Conservation (phyloP, 1,140 invertebrate genomes). For the Cyphomyrmex costatus region DNA sequence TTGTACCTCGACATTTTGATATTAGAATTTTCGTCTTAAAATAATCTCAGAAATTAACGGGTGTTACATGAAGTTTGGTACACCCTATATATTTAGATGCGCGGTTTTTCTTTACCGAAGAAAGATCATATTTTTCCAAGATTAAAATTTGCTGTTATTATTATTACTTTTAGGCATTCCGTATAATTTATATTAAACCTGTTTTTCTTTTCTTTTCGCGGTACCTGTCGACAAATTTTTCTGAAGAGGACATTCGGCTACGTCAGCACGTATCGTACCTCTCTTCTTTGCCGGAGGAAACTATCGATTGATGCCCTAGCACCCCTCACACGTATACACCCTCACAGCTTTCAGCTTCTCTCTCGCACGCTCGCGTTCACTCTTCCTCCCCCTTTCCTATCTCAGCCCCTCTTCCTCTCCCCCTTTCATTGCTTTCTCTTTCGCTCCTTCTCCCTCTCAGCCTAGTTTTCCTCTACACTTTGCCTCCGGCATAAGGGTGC, state of each 20-base stretch:
- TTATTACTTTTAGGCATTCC: not conserved
- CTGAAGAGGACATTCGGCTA: conserved; percentile 70
- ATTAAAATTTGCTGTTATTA: not conserved
- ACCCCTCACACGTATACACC: conserved; percentile 71
- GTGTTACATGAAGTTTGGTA: no score
- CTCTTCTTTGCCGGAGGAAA: conserved; percentile 75
- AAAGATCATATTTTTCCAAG: not conserved
- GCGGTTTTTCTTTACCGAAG: not conserved
- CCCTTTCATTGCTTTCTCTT: conserved; percentile 22
- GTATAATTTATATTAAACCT: conserved; percentile 56
- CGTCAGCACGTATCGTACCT: conserved; percentile 77
- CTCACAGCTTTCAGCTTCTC: conserved; percentile 58
- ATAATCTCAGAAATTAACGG: no score
- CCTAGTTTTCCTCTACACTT: conserved; percentile 68
- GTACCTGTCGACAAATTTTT: conserved; percentile 67
- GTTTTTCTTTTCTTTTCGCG: conserved; percentile 36
- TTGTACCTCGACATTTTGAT: no score
- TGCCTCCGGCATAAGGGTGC: conserved; percentile 71
- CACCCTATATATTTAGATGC: not conserved
- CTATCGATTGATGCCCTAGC: conserved; percentile 82
- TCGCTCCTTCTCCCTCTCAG: conserved; percentile 55
- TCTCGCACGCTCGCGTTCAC: conserved; percentile 27
- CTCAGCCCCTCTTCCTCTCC: conserved; percentile 1
- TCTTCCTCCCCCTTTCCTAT: conserved; percentile 44
- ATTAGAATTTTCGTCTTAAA: no score